These are phyloP conservation scores for Drosophila picticornis DNA, from an alignment of 2,888 invertebrate genomes.

Conservation along the genomic window DNA sequence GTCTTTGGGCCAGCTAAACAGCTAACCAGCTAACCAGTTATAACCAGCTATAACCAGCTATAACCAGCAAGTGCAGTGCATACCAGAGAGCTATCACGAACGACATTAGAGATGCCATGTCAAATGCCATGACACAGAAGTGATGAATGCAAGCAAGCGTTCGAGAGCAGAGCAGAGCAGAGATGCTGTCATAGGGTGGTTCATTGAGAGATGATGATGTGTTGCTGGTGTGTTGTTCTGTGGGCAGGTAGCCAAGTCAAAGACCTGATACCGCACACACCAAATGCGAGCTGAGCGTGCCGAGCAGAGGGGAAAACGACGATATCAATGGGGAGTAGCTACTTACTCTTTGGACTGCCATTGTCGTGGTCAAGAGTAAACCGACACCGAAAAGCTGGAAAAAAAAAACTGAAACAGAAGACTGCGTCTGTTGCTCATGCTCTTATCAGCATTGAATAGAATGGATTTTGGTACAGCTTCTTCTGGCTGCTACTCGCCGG, in stretches of 20 bases:
- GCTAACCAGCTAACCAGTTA: neutral
- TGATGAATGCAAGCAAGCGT: constrained; percentile 16
- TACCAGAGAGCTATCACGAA: constrained; percentile 35
- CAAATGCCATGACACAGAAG: constrained; percentile 29
- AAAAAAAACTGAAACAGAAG: constrained; percentile 28
- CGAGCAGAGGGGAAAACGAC: constrained; percentile 36
- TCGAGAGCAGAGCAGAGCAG: neutral
- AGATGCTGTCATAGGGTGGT: constrained; percentile 24
- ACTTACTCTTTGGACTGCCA: constrained; percentile 32
- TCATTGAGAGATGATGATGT: constrained; percentile 44
- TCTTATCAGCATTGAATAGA: constrained; percentile 33
- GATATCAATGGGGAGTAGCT: constrained; percentile 54
- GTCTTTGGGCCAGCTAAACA: constrained; percentile 5
- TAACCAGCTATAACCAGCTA: neutral
- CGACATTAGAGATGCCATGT: constrained; percentile 22
- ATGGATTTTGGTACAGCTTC: constrained; percentile 22
- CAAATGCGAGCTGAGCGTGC: constrained; percentile 68
- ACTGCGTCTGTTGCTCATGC: constrained; percentile 28
- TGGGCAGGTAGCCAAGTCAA: constrained; percentile 66
- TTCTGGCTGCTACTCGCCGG: constrained; percentile 40
- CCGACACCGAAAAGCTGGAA: constrained; percentile 35
- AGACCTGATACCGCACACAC: constrained; percentile 79
- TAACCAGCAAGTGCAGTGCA: constrained; percentile 10
- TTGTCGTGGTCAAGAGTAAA: constrained; percentile 54
- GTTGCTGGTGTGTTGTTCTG: neutral